Percentiles rank a stretch among this genome's conserved stretches.
phyloP scores from a whole-genome alignment of 2,113 vertebrate genomes.

The Motacilla tschutschensis region DNA sequence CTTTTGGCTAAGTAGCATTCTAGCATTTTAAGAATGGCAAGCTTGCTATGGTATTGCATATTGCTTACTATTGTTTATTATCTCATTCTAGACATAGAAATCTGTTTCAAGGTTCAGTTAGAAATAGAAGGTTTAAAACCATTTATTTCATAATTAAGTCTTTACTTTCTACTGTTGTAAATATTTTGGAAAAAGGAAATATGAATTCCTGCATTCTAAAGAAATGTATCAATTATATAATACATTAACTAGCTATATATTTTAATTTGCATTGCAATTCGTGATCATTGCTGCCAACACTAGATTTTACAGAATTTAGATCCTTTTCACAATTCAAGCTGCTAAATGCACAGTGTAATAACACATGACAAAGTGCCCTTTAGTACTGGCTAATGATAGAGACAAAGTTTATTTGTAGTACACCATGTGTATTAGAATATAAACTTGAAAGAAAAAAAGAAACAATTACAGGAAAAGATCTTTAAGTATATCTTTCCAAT shows the following conservation, averaged over 20 bases:
- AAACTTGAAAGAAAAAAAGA: not conserved
- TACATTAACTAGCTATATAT: not conserved
- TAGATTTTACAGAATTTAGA: not conserved
- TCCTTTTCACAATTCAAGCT: not conserved
- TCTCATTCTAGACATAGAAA: not conserved
- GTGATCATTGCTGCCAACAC: not conserved
- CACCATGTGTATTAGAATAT: not conserved
- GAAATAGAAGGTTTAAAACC: not conserved
- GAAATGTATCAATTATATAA: not conserved
- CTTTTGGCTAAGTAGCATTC: not conserved
- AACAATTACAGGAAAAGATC: not conserved
- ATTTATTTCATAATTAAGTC: not conserved
- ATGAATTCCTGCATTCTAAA: not conserved
- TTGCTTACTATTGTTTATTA: not conserved
- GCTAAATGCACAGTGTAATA: not conserved
- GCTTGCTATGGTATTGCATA: not conserved
- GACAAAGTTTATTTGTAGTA: not conserved
- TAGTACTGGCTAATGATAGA: not conserved
- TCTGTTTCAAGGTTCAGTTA: not conserved
- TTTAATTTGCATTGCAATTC: not conserved
- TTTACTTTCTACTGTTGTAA: not conserved
- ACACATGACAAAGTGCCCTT: not conserved
- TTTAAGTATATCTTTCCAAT: not conserved
- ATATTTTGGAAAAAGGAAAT: not conserved
- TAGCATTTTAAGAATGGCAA: not conserved